Percentiles rank a stretch among this genome's conserved stretches.
phyloP scores from a whole-genome alignment of 1,140 invertebrate species.

The Dolichoris vasculosae region DNA sequence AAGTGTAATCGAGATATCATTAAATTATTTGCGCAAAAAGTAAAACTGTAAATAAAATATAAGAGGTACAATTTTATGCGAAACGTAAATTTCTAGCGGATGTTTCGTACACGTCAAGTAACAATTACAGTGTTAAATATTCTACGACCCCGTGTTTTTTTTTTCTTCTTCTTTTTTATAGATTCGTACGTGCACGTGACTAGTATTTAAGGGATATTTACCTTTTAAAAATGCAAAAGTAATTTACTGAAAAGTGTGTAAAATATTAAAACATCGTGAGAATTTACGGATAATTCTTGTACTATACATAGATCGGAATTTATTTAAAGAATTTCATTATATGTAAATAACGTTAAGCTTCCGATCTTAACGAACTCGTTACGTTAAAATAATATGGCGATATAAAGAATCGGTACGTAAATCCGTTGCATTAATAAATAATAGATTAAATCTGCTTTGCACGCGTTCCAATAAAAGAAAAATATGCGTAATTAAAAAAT shows the following conservation, averaged over 20 bases:
- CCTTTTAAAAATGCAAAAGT: too few species aligned
- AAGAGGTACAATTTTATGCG: too few species aligned
- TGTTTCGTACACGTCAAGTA: background rate
- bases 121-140: background rate
- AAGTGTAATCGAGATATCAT: background rate
- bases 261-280: background rate
- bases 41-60: background rate
- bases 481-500: too few species aligned
- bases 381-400: background rate
- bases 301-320: background rate
- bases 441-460: background rate
- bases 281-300: background rate
- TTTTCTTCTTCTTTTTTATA: too few species aligned
- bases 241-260: background rate
- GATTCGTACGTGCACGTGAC: too few species aligned
- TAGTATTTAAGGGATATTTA: too few species aligned
- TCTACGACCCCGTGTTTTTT: too few species aligned
- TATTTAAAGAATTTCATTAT: background rate
- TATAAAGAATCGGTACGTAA: background rate
- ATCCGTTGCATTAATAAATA: background rate
- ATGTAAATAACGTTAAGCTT: too few species aligned
- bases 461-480: too few species aligned
- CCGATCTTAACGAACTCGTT: background rate
- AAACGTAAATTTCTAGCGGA: background rate
- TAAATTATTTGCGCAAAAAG: background rate